Evolutionary conservation across 1,140 invertebrate species (phyloP), one percentile per base, ranked within the genome.

Genomic region (Lepeophtheirus salmonis): DNA sequence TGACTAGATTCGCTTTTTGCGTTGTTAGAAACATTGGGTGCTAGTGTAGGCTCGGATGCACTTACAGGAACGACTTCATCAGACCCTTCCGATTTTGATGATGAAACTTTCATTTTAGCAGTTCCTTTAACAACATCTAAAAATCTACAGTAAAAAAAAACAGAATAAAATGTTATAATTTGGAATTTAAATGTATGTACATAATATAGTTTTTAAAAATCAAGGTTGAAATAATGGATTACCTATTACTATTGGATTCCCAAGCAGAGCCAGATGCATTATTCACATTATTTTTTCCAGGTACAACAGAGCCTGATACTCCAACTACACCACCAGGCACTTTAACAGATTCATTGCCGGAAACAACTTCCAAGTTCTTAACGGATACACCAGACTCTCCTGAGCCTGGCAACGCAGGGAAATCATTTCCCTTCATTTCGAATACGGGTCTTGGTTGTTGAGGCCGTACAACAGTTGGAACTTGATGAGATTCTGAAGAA

Each of bases 101-200:
- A 16, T 3, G 55, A 48, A 18, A 53, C 3, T 21, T 54, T 61
- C 23, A 52, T 54, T 24, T 61, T 60, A 12, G 50, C 41, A 2
- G 58, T 61, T n/a, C 59, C 59, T 50, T 61, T 61, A 6, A 61
- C 59, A 13, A 61, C 59, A 16, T 61, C 59, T 12, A 61, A 12
- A 24, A 61, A 61, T 30, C 55, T 57, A 17, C 14, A 23, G 3
- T 24, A 26, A 57, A 14, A 2, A 23, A 26, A 4, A 10, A n/a
- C 6, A n/a, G 30, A 41, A 41, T 41, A n/a, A 41, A 41, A n/a
- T 41, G n/a, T 6, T 10, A 6, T 41, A n/a, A 41, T n/a, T 41
- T n/a, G n/a, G n/a, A n/a, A n/a, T n/a, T n/a, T n/a, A n/a, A n/a
- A n/a, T n/a, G n/a, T n/a, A n/a, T n/a, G n/a, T n/a, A n/a, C n/a